Evolutionary conservation across 2,888 invertebrate genomes (phyloP), one percentile per base, ranked within the genome.

Genomic region (Orchesella flavescens): DNA sequence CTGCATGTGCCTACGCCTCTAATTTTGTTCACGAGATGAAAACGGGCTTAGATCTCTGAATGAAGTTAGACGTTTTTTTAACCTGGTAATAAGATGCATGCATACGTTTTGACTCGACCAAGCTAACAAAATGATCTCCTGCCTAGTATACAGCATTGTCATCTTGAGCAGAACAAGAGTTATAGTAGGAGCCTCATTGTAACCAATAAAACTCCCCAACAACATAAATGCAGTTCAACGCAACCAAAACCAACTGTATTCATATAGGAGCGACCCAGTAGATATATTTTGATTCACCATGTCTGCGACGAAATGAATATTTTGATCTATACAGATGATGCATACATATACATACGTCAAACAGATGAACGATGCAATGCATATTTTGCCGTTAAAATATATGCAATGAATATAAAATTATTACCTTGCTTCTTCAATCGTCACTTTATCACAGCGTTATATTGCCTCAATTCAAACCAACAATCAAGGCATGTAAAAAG

Each of bases 361-460:
- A 53, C 9, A 55, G 24, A 13, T 53, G 49, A 3, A 15, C 1
- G n/a, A n/a, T 12, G 49, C 49, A 10, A 68, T 43, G n/a, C 19
- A 15, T 53, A 7, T 24, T 77, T n/a, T n/a, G n/a, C n/a, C n/a
- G 76, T 49, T 63, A 59, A n/a, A n/a, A n/a, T n/a, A n/a, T n/a
- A n/a, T n/a, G n/a, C n/a, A n/a, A 53, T 77, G 34, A 2, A 34
- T 34, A 34, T 34, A 34, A 68, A 77, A 68, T 68, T 77, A 68
- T 68, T 77, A 59, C 77, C 68, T 77, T 77, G 77, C 59, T 77
- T 43, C 59, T 68, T 55, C 68, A 77, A 68, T 69, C n/a, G 57
- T 61, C 59, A 68, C 59, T 59, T 77, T 68, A 74, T 49, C 3
- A n/a, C n/a, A 49, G 46, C 24, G 21, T 23, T 77, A 68, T 46